Evolutionary conservation across 2,888 invertebrate species (phyloP), one percentile per base, ranked within the genome.

Genomic region (Syritta pipiens): DNA sequence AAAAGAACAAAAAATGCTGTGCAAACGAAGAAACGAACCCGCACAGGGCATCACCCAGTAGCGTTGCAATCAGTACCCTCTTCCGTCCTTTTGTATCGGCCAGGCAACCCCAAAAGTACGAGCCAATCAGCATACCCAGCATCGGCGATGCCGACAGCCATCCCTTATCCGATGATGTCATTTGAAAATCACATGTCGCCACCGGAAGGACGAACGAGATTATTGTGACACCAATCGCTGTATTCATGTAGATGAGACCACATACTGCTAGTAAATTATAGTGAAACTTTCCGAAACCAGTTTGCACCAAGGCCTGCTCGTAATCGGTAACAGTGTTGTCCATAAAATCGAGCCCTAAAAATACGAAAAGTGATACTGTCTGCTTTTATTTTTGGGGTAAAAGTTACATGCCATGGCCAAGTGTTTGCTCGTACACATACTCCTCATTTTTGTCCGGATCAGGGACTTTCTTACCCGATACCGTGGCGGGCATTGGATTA

Each of bases 211-310:
- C 93, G 86, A 96, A 95, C 40, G 95, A 95, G 77, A 96, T 91
- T 83, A 93, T 94, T 51, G 94, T 93, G 84, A 94, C 93, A 26
- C 94, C 95, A 82, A 96, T 92, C 62, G 96, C 95, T 44, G 95
- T 95, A 89, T 95, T 95, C 82, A 95, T 90, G 86, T 95, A 95
- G 81, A 96, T 95, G 85, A 95, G 90, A 17, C 95, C 95, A 84
- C 94, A 93, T 88, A 96, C 89, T 67, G 93, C 90, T 86, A 95
- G 89, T 83, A 96, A 89, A 83, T 92, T 91, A 86, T 93, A 92
- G 87, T 96, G 96, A 89, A 96, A 96, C 86, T 92, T 93, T 69
- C 96, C 96, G 89, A 95, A 95, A 82, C 95, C 96, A 93, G 90
- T 83, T 77, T 85, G 83, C 32, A 85, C 77, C 17, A 87, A 67